These are phyloP conservation scores for Excalfactoria chinensis DNA, from an alignment of 2,113 vertebrate genomes.

Conservation along the genomic window DNA sequence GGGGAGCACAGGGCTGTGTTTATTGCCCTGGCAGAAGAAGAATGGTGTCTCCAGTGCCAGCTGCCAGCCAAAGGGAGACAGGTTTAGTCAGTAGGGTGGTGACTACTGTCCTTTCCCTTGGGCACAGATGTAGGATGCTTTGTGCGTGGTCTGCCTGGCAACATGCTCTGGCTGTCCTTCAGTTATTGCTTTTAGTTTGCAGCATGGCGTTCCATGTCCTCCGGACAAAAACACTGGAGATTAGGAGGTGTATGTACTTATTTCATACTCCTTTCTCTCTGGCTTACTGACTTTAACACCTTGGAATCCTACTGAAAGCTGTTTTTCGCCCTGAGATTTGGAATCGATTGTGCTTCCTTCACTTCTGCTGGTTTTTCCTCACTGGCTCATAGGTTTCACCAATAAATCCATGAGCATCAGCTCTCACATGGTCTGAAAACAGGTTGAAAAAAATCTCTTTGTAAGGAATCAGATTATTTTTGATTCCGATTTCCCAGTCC, in stretches of 20 bases:
- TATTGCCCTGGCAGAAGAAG: not conserved
- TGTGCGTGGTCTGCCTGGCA: fast-evolving
- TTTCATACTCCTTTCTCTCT: not conserved
- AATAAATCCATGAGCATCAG: conserved; percentile 14
- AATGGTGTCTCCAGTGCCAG: not conserved
- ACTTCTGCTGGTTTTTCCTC: conserved; percentile 25
- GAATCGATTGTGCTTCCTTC: conserved; percentile 14
- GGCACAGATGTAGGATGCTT: fast-evolving
- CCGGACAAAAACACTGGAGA: not conserved
- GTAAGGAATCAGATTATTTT: not conserved
- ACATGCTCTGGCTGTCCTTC: not conserved
- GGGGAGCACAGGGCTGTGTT: not conserved
- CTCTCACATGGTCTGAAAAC: not conserved
- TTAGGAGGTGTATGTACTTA: conserved; percentile 20
- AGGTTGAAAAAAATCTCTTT: not conserved
- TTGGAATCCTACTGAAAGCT: conserved; percentile 32
- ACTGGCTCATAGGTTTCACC: not conserved
- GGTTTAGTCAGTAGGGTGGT: not conserved
- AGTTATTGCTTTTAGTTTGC: not conserved
- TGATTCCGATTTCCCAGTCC: not conserved
- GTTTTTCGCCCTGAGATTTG: not conserved
- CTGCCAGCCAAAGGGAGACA: not conserved
- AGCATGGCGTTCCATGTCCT: not conserved
- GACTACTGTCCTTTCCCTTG: not conserved
- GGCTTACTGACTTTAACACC: conserved; percentile 26